Base-by-base conservation (phyloP, 2,797 vertebrate species). In the Pempheris klunzingeri region DNA sequence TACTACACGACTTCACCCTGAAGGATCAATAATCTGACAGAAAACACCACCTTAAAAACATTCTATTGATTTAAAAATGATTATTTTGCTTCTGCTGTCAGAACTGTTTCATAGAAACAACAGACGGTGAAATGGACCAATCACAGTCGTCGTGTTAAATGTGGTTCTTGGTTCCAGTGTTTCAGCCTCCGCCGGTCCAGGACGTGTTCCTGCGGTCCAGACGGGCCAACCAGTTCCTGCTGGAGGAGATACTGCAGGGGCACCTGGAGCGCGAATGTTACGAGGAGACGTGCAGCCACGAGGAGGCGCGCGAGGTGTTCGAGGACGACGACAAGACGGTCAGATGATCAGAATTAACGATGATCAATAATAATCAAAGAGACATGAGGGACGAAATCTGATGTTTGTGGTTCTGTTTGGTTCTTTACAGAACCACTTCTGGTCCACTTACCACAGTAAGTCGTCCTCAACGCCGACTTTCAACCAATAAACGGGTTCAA, bases 221-320 rank as follows among this genome's bases (percentile, higher is more conserved):
- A 66, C 94, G 97, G 14, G 96, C 92, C 7, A 95, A 94, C 74
- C 59, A 30, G 20, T 92, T 94, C 0, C 60, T 96, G 15, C 0
- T 97, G 65, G 97, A 99, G 84, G 98, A 99, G 89, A 4, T 99
- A 9, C 84, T 96, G 1, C 78, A 94, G 87, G 97, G 97, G 2
- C 94, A 96, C 89, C 92, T 99, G 91, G 97, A 98, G 92, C 92
- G 93, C 14, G 98, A 99, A 83, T 99, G 97, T 36, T 74, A 89
- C 0, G 98, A 98, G 87, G 97, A 99, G 87, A 61, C 20, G 7
- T 99, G 97, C 53, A 87, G 20, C 1, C 93, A 86, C 1, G 97
- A 98, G 82, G 97, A 98, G 85, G 97, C 97, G 3, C 93, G 96
- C 50, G 97, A 98, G 84, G 93, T 82, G 46, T 98, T 97, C 59